phyloP scores from a whole-genome alignment of 2,888 invertebrate genomes.

The Colostygia pectinataria region DNA sequence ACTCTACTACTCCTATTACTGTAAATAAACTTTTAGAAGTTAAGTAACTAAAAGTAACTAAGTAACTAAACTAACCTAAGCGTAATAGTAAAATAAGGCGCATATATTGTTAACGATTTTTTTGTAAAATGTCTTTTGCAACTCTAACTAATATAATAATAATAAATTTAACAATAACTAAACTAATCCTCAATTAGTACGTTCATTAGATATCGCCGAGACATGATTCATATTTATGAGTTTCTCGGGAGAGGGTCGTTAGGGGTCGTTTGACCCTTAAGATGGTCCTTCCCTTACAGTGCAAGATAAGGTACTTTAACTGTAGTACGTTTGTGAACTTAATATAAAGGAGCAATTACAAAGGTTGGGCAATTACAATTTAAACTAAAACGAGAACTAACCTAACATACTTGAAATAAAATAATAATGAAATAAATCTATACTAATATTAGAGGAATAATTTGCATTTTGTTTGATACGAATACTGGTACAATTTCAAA shows the following conservation, averaged over 20 bases:
- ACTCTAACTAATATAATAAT: background rate
- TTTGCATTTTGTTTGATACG: no score
- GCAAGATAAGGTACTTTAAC: constrained; percentile 43
- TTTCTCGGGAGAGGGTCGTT: constrained; percentile 33
- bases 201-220: constrained; percentile 31
- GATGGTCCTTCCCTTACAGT: constrained; percentile 36
- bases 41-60: no score
- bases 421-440: no score
- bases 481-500: background rate
- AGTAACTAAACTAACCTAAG: no score
- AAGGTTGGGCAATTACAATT: background rate
- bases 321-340: constrained; percentile 26
- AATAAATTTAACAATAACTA: constrained; percentile 28
- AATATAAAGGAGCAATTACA: constrained; percentile 9
- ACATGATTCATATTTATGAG: constrained; percentile 50
- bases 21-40: no score
- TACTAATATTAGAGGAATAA: no score
- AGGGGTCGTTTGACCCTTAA: constrained; percentile 48
- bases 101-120: no score
- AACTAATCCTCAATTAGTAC: constrained; percentile 37
- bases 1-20: no score
- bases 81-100: no score
- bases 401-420: no score
- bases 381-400: no score
- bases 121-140: no score